Percentiles rank a stretch among this genome's conserved stretches.
These are phyloP conservation scores for Oreochromis grahami DNA, from an alignment of 2,797 vertebrate genomes.

Conservation along the genomic window DNA sequence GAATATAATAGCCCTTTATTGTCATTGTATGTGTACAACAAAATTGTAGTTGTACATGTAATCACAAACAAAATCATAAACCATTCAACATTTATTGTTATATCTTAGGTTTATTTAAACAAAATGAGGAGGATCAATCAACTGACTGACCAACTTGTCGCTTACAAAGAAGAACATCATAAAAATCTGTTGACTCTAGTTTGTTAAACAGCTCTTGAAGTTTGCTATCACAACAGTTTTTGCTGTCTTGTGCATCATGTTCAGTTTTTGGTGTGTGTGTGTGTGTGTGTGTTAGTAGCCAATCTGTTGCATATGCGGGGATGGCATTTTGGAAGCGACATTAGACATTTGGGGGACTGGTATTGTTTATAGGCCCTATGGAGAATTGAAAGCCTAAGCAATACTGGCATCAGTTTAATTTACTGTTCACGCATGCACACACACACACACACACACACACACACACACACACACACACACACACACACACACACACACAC, in stretches of 20 bases:
- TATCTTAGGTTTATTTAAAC: background rate
- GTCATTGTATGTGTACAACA: background rate
- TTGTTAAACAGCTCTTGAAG: background rate
- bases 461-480: background rate
- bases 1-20: background rate
- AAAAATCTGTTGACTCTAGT: rapidly evolving
- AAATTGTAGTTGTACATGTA: background rate
- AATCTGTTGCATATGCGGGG: background rate
- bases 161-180: background rate
- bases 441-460: background rate
- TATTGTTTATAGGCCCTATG: background rate
- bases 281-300: background rate
- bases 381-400: background rate
- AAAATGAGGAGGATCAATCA: background rate
- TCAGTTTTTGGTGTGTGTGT: background rate
- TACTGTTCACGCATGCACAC: background rate
- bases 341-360: background rate
- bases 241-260: background rate
- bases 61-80: background rate
- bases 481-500: background rate
- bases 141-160: background rate
- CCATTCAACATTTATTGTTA: background rate
- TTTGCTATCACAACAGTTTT: background rate
- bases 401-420: background rate
- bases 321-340: background rate